Conservation (phyloP, 2,888 invertebrate genomes). For the Scaptodrosophila latifasciaeformis region DNA sequence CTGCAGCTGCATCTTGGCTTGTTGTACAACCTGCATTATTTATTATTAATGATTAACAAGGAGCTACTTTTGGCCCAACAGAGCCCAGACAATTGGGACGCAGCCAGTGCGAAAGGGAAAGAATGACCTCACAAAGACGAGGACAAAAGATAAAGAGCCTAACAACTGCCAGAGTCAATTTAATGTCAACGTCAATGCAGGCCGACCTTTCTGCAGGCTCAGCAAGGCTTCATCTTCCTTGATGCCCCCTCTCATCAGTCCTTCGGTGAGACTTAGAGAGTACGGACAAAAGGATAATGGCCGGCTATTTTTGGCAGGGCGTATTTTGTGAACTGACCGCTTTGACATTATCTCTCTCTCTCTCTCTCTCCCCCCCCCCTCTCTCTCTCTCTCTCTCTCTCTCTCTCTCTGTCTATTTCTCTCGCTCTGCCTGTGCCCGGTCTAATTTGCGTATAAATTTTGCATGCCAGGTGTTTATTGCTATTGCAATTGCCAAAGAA, state of each 20-base stretch:
- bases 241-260: no score
- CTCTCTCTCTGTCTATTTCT: slow-evolving; percentile 14
- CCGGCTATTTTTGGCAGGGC: no score
- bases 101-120: no score
- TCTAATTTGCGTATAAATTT: slow-evolving; percentile 54
- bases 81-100: no score
- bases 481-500: slow-evolving; percentile 29
- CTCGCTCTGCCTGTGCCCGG: no score
- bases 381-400: slow-evolving; percentile 5
- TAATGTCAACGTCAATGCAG: slow-evolving; percentile 27
- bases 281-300: no score
- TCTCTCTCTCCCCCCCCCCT: slow-evolving; percentile 15
- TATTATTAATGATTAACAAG: slow-evolving; percentile 65
- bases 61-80: slow-evolving; percentile 40
- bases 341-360: no score
- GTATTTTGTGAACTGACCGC: no score
- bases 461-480: slow-evolving; percentile 33
- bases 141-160: not conserved
- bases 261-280: no score
- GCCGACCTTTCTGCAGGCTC: no score
- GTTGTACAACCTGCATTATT: slow-evolving; percentile 58
- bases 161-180: slow-evolving; percentile 16
- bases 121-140: slow-evolving; percentile 4
- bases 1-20: slow-evolving; percentile 46
- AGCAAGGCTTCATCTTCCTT: no score